Percentiles rank a stretch among this genome's conserved stretches.
Conservation (phyloP, 1,140 invertebrate species). For the Arctopsyche grandis region DNA sequence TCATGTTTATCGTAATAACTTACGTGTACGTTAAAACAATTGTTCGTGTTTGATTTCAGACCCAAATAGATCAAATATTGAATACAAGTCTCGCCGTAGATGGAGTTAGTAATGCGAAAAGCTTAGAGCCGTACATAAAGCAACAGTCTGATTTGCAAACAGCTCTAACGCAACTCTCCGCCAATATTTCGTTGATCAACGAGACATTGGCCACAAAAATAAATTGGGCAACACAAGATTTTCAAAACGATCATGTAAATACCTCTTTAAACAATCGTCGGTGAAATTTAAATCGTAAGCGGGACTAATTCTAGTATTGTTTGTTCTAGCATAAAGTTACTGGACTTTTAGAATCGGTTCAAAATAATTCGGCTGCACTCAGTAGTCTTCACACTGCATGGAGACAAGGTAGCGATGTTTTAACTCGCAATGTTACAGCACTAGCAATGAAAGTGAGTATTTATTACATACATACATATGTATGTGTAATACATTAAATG, state of each 20-base stretch:
- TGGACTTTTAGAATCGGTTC: constrained; percentile 49
- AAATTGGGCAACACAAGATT: constrained; percentile 63
- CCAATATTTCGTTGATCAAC: constrained; percentile 62
- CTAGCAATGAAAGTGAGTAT: constrained; percentile 45
- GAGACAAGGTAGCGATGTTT: constrained; percentile 47
- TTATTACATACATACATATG: neutral
- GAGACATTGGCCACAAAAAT: constrained; percentile 62
- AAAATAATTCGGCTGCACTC: constrained; percentile 51
- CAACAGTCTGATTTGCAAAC: constrained; percentile 61
- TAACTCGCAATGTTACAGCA: constrained; percentile 42
- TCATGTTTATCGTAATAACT: constrained; percentile 35
- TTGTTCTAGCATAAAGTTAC: constrained; percentile 46
- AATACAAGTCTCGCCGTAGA: constrained; percentile 47
- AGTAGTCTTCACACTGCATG: constrained; percentile 53
- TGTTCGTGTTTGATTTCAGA: constrained; percentile 42
- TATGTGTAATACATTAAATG: neutral
- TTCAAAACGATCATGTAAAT: constrained; percentile 63
- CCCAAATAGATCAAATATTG: constrained; percentile 43
- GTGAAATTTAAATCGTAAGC: neutral
- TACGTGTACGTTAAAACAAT: neutral
- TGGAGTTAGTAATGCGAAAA: constrained; percentile 58
- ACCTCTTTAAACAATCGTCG: neutral
- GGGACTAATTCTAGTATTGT: constrained; percentile 26
- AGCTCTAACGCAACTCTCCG: constrained; percentile 58
- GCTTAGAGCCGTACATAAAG: constrained; percentile 56